These are phyloP conservation scores for Hetaerina americana DNA, from an alignment of 1,140 invertebrate genomes.

Conservation along the genomic window DNA sequence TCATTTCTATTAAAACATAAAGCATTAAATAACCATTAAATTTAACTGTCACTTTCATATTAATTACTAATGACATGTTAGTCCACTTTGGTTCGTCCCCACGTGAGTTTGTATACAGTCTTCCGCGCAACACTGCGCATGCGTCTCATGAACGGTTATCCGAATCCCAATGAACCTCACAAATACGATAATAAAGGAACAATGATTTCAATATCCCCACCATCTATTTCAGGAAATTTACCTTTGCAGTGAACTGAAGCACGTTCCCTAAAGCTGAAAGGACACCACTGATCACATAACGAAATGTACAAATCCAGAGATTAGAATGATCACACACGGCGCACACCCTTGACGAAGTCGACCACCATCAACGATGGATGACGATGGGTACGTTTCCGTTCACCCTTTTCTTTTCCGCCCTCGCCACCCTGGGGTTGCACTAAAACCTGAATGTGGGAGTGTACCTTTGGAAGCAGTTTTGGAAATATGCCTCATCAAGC, in stretches of 20 bases:
- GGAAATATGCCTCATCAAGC: too few relatives aligned
- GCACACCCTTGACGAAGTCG: neutral
- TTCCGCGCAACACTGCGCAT: neutral
- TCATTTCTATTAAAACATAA: too few relatives aligned
- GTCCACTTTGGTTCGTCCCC: neutral
- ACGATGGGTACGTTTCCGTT: neutral
- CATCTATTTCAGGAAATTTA: neutral
- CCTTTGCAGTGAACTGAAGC: neutral
- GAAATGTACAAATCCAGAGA: neutral
- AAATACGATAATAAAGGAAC: neutral
- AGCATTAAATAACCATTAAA: neutral
- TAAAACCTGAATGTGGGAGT: neutral
- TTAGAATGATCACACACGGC: neutral
- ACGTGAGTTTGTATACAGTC: neutral
- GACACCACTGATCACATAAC: neutral
- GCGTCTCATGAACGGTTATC: neutral
- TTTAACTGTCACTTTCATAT: neutral
- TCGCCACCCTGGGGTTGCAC: neutral
- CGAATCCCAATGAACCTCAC: neutral
- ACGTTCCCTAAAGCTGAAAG: neutral
- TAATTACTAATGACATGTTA: neutral
- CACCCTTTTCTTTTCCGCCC: neutral
- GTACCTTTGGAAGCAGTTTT: neutral
- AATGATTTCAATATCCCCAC: neutral
- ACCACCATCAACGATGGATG: neutral